Conservation (phyloP, 2,797 vertebrate genomes). For the Argentina silus region DNA sequence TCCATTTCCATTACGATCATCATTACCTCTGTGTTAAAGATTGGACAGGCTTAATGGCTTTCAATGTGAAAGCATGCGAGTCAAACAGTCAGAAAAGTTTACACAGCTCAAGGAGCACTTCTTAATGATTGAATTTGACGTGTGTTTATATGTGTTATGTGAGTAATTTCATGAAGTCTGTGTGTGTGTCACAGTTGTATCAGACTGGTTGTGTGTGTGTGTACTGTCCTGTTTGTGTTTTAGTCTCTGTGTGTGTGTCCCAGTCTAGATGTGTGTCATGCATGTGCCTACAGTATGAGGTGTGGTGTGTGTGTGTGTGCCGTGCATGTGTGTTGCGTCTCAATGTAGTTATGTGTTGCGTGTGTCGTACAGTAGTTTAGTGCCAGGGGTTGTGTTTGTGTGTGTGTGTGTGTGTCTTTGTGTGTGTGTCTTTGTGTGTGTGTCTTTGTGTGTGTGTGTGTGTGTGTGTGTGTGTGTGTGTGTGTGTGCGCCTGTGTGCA, state of each 20-base stretch:
- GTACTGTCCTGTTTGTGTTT: not conserved
- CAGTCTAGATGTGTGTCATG: not conserved
- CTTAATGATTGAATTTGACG: too few relatives aligned
- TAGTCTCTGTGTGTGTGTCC: not conserved
- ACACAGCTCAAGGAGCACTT: too few relatives aligned
- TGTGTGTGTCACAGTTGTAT: too few relatives aligned
- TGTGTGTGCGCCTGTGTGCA: too few relatives aligned
- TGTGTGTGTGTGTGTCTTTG: not conserved
- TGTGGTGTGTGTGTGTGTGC: not conserved
- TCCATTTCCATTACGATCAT: too few relatives aligned
- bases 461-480: not conserved
- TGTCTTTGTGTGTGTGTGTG: not conserved
- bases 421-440: too few relatives aligned
- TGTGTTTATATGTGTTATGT: too few relatives aligned
- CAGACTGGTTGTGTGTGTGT: constrained; percentile 12
- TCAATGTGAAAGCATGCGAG: too few relatives aligned
- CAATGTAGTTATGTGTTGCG: not conserved
- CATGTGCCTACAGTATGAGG: not conserved
- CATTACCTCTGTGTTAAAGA: too few relatives aligned
- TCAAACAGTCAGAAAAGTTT: too few relatives aligned
- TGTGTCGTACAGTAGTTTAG: too few relatives aligned
- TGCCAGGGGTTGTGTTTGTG: not conserved
- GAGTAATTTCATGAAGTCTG: not conserved
- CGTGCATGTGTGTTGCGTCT: not conserved
- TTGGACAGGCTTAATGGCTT: too few relatives aligned